Conservation (phyloP, 1,140 invertebrate species). For the Melipona quadrifasciata region DNA sequence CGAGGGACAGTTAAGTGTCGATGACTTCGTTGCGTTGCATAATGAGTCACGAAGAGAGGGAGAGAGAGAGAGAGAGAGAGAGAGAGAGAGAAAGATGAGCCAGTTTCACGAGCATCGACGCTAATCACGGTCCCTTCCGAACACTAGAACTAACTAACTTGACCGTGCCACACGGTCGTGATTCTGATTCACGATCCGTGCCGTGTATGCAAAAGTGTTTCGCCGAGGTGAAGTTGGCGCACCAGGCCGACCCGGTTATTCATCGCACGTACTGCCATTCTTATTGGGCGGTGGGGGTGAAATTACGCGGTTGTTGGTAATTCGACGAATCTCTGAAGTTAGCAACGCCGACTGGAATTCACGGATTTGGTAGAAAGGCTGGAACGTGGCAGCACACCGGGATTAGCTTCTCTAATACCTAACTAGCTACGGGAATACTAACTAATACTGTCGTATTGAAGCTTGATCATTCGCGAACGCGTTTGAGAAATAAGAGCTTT, state of each 20-base stretch:
- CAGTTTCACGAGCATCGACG: not conserved
- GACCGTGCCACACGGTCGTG: not conserved
- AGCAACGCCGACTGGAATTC: not conserved
- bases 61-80: too few species aligned
- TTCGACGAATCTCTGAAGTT: conserved; percentile 25
- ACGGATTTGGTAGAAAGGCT: not conserved
- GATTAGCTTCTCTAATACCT: not conserved
- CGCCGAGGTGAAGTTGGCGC: not conserved
- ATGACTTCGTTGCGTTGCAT: not conserved
- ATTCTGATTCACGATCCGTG: not conserved
- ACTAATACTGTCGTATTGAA: not conserved
- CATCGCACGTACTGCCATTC: not conserved
- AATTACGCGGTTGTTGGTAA: conserved; percentile 21
- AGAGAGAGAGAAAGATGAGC: too few species aligned
- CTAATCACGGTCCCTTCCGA: not conserved
- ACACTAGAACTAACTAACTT: not conserved
- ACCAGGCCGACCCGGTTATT: not conserved
- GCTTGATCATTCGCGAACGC: not conserved
- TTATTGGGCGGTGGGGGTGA: not conserved
- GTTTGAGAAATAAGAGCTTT: not conserved
- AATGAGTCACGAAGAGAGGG: not conserved
- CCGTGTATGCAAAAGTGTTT: not conserved
- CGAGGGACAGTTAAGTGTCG: conserved; percentile 9
- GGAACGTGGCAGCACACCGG: not conserved
- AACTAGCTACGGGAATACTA: not conserved